phyloP scores from a whole-genome alignment of 1,140 invertebrate genomes.

The Lasioglossum albipes region DNA sequence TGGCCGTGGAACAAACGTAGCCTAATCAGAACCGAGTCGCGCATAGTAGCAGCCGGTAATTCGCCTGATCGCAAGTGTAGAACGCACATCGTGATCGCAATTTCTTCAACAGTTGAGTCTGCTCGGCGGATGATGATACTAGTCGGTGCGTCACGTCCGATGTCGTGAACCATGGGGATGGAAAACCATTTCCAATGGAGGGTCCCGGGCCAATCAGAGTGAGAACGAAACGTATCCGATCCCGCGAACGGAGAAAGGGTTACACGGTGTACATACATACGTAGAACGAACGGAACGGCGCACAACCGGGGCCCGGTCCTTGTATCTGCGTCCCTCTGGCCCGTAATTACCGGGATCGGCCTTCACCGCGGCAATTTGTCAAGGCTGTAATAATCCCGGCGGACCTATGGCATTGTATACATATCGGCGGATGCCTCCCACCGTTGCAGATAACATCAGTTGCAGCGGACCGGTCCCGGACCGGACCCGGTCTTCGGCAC shows the following conservation, averaged over 20 bases:
- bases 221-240: constrained; percentile 22
- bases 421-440: constrained; percentile 74
- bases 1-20: no score
- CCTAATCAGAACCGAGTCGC: constrained; percentile 2
- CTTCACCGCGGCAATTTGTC: constrained; percentile 80
- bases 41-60: constrained; percentile 13
- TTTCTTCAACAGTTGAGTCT: neutral
- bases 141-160: constrained; percentile 15
- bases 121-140: neutral
- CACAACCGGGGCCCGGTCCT: constrained; percentile 30
- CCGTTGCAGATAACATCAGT: constrained; percentile 72
- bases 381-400: constrained; percentile 78
- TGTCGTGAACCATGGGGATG: constrained; percentile 24
- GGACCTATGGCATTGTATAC: constrained; percentile 76
- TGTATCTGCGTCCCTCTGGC: constrained; percentile 62
- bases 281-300: neutral
- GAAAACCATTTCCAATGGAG: constrained; percentile 50
- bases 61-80: neutral
- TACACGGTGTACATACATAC: no score
- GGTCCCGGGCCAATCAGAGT: constrained; percentile 33
- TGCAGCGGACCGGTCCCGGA: neutral
- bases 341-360: constrained; percentile 79
- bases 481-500: constrained; percentile 45
- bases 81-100: constrained; percentile 5
- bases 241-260: constrained; percentile 25